A percentile compares a stretch with the other conserved stretches of the same genome.
Evolutionary conservation across 1,140 invertebrate species (phyloP).

Genomic region (Hermatobates lingyangjiaoensis): DNA sequence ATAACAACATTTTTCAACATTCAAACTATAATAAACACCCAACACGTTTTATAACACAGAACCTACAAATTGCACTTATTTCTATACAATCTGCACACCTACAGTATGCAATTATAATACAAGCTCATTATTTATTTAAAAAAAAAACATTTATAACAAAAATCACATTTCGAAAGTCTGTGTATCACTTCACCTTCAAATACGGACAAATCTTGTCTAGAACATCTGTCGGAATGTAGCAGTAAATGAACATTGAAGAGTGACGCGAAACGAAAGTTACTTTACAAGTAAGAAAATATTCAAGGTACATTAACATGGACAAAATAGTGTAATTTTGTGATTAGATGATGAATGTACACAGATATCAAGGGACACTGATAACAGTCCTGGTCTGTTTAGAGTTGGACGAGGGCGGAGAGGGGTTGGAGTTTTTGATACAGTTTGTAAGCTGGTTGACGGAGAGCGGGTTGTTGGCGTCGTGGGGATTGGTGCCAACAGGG

Average conservation of each 20-base stretch:
- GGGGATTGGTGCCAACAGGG: conserved; percentile 73
- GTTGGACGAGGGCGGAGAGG: conserved; percentile 2
- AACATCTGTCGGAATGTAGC: neutral
- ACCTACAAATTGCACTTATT: conserved; percentile 15
- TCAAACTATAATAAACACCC: conserved; percentile 11
- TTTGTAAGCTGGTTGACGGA: conserved; percentile 71
- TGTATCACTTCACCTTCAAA: conserved; percentile 4
- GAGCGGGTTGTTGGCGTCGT: conserved; percentile 76
- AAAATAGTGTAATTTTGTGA: neutral
- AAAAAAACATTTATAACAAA: conserved; percentile 11
- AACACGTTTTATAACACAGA: conserved; percentile 12
- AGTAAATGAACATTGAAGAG: neutral
- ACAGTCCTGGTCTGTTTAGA: conserved; percentile 15
- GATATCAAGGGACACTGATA: conserved; percentile 20
- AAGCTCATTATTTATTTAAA: conserved; percentile 2
- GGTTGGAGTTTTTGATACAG: conserved; percentile 32
- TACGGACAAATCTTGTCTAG: neutral
- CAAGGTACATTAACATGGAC: neutral
- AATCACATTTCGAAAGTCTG: conserved; percentile 11
- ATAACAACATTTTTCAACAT: conserved; percentile 9
- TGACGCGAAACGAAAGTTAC: neutral
- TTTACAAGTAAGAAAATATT: neutral
- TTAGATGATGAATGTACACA: conserved; percentile 1
- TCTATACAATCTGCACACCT: conserved; percentile 7
- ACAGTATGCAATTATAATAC: conserved; percentile 9